Base-by-base conservation (phyloP, 2,113 vertebrate genomes). In the Pygoscelis adeliae region DNA sequence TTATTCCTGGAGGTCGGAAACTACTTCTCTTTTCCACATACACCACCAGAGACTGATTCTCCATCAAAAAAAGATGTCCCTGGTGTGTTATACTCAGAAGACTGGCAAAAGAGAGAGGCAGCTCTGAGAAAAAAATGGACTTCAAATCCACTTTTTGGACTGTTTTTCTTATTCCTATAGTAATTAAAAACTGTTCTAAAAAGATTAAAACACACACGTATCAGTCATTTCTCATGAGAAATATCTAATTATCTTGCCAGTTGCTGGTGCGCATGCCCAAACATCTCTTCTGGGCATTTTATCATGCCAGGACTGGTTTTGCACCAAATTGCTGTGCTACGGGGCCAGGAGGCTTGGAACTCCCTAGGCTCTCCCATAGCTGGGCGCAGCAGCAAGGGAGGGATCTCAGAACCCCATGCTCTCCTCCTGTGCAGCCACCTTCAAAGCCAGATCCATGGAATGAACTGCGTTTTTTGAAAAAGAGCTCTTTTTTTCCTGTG, bases 321-420 rank as follows among this genome's bases (percentile, higher is more conserved):
- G 49, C 46, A 74, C 2, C 29, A 23, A 65, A 82, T 5, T 32
- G n/a, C n/a, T 74, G 13, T 55, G 13, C 27, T 52, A 4, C 1
- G 4, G 19, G 23, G 9, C 13, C 32, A 79, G 42, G 13, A 85
- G 15, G 34, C 46, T 52, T n/a, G 26, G 18, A 18, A 53, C 11
- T 42, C 26, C 14, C 23, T 23, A 22, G 29, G 17, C 6, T 42
- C 14, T 74, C 13, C 42, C 27, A 58, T 0, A 38, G 34, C 27
- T 13, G 16, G 26, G 36, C 3, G 11, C 15, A 78, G 26, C 3
- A 55, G 46, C 19, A 66, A 87, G n/a, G 32, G 25, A 85, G 15
- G 19, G 36, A 73, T 29, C 30, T 79, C 11, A 9, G 40, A 1
- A 3, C 6, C 8, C 7, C 9, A 27, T 0, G 2, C 0, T 0